Percentiles rank a stretch among this genome's conserved stretches.
Evolutionary conservation across 2,888 invertebrate genomes (phyloP).

Genomic region (Perdita meconis): DNA sequence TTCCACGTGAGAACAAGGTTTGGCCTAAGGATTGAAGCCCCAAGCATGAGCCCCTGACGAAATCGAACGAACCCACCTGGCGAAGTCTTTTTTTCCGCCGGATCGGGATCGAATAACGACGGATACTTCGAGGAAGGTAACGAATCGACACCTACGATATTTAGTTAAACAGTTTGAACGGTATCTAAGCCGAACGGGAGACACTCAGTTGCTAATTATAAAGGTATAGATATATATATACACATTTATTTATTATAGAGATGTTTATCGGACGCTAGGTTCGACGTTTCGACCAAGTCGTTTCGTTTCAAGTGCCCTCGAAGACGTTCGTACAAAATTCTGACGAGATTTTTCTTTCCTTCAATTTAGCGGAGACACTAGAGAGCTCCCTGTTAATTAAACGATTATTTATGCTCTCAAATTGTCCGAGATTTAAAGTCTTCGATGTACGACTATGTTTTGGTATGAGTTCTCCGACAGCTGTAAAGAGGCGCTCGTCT

Average conservation of each 20-base stretch:
- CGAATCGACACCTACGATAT: constrained; percentile 41
- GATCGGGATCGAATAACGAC: constrained; percentile 40
- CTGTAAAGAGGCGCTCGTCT: constrained; percentile 65
- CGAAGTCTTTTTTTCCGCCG: constrained; percentile 19
- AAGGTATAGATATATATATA: constrained; percentile 61
- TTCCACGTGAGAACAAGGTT: constrained; percentile 28
- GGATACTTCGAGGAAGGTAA: constrained; percentile 43
- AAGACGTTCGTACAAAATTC: constrained; percentile 23
- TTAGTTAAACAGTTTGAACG: constrained; percentile 61
- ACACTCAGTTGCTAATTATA: constrained; percentile 46
- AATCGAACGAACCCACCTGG: constrained; percentile 20
- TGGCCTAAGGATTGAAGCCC: constrained; percentile 66
- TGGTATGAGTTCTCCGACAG: constrained; percentile 43
- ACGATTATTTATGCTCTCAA: constrained; percentile 22
- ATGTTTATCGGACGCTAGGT: constrained; percentile 63
- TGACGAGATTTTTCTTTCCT: neutral
- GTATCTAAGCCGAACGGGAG: constrained; percentile 62
- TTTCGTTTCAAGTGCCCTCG: constrained; percentile 38
- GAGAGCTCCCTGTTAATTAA: neutral
- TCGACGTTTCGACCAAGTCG: constrained; percentile 59
- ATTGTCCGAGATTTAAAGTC: constrained; percentile 41
- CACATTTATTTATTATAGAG: constrained; percentile 70
- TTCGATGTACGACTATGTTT: constrained; percentile 44
- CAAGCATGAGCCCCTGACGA: constrained; percentile 45
- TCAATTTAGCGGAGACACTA: neutral